These are phyloP conservation scores for Serilophus lunatus DNA, from an alignment of 2,113 vertebrate species.

Conservation along the genomic window DNA sequence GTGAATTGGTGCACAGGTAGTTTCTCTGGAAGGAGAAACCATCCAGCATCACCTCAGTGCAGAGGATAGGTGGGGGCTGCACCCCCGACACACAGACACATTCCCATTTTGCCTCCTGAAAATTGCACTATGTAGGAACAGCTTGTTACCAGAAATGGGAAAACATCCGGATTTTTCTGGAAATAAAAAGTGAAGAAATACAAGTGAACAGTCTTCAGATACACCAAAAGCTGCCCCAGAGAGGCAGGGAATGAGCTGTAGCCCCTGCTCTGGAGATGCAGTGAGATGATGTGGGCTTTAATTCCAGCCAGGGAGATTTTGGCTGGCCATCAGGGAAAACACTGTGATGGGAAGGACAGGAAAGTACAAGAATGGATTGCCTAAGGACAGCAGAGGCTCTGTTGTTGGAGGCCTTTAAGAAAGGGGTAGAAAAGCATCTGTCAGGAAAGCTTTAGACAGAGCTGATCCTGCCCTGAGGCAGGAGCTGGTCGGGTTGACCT, in stretches of 20 bases:
- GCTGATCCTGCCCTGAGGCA: conserved; percentile 43
- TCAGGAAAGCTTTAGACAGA: conserved; percentile 13
- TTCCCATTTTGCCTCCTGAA: background rate
- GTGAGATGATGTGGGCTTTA: background rate
- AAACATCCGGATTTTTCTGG: background rate
- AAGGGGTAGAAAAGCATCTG: conserved; percentile 9
- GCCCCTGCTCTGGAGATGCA: background rate
- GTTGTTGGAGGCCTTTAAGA: background rate
- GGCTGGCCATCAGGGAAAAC: background rate
- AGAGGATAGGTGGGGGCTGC: background rate
- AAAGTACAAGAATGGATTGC: background rate
- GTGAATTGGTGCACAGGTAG: background rate
- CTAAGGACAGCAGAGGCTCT: conserved; percentile 1
- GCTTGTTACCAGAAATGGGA: fast-evolving
- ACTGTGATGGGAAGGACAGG: background rate
- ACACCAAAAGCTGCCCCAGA: background rate
- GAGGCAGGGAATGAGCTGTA: background rate
- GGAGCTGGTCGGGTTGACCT: background rate
- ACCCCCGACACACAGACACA: fast-evolving
- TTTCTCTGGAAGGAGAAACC: background rate
- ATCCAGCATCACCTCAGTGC: background rate
- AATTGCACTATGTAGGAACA: background rate
- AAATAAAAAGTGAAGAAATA: background rate
- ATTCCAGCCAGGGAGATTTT: conserved; percentile 1
- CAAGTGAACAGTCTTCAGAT: background rate